phyloP scores from a whole-genome alignment of 2,797 vertebrate species.

The Xiphorhynchus erythropygius region DNA sequence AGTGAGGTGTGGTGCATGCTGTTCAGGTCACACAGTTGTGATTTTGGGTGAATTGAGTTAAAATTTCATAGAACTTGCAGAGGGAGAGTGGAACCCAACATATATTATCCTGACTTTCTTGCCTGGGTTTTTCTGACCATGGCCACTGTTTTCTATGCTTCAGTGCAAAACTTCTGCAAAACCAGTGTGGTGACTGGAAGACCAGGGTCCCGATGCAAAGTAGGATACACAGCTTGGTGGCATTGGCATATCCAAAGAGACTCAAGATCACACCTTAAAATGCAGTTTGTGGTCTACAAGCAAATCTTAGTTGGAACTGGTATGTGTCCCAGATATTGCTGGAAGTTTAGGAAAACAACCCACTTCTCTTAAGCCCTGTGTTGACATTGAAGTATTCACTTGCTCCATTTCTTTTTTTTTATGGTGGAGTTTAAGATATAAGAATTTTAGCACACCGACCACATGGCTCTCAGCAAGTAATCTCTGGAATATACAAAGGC shows the following conservation, averaged over 20 bases:
- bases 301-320: neutral
- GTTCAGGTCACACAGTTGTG: neutral
- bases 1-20: rapidly evolving
- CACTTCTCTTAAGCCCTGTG: neutral
- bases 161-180: neutral
- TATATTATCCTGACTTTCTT: neutral
- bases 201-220: neutral
- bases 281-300: neutral
- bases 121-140: neutral
- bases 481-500: neutral
- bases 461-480: neutral
- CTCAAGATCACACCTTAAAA: neutral
- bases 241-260: neutral
- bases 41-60: neutral
- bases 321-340: neutral
- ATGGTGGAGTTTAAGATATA: too few species aligned
- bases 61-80: neutral
- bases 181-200: neutral
- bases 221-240: neutral
- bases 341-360: neutral
- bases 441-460: too few species aligned
- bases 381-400: neutral
- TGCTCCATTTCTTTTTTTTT: neutral
- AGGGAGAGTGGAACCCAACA: neutral
- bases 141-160: neutral